These are phyloP conservation scores for Phyllopteryx taeniolatus DNA, from an alignment of 2,113 vertebrate species.

Conservation along the genomic window DNA sequence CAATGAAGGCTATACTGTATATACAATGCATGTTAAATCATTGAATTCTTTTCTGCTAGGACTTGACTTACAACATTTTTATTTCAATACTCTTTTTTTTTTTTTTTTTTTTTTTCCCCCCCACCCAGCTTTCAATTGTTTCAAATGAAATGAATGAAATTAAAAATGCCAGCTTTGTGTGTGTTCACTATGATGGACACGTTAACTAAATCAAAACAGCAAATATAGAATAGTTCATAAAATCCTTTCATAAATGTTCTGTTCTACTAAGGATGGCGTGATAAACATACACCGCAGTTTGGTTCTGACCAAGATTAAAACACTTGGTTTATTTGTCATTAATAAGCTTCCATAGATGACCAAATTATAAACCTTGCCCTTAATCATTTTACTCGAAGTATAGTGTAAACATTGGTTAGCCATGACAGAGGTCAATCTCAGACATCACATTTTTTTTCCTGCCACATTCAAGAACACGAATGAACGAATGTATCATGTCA, in stretches of 20 bases:
- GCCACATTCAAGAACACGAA: constrained; percentile 36
- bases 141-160: not conserved
- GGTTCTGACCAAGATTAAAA: constrained; percentile 2
- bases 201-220: not conserved
- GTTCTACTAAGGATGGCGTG: not conserved
- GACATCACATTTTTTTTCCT: constrained; percentile 15
- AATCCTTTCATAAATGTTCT: not conserved
- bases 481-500: constrained; percentile 20
- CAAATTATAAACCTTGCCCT: constrained; percentile 10
- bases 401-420: constrained; percentile 38
- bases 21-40: not conserved
- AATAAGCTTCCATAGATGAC: constrained; percentile 32
- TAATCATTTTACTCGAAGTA: constrained; percentile 8
- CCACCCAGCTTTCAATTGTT: not conserved
- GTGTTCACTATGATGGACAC: not conserved
- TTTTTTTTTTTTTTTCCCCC: no score
- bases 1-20: not conserved
- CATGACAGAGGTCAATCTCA: constrained; percentile 23
- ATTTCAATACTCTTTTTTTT: not conserved
- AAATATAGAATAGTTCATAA: not conserved
- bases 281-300: not conserved
- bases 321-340: constrained; percentile 9
- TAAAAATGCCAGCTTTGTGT: not conserved
- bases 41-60: not conserved
- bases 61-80: not conserved